phyloP scores from a whole-genome alignment of 2,113 vertebrate species.

The Rhadina sibilatrix region DNA sequence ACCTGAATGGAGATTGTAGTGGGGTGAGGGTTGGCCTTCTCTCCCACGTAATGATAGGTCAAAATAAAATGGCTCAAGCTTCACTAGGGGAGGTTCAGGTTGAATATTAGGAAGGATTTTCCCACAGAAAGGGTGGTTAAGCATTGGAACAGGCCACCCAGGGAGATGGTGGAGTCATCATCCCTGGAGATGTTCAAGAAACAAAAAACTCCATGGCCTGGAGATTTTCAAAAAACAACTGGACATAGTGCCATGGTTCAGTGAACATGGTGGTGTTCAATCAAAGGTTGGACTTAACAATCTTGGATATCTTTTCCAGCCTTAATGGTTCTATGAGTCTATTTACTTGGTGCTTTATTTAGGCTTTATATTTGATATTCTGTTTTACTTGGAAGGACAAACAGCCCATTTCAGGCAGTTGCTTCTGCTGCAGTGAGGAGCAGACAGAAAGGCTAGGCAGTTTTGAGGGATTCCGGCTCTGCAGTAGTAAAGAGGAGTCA shows the following conservation, averaged over 20 bases:
- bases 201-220: no score
- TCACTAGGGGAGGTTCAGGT: neutral
- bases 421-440: neutral
- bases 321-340: neutral
- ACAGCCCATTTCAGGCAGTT: neutral
- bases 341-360: neutral
- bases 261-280: neutral
- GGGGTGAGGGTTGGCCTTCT: neutral
- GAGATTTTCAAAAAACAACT: neutral
- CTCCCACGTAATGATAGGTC: accelerated
- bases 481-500: neutral
- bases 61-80: neutral
- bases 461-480: neutral
- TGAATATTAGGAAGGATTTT: neutral
- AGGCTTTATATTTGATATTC: neutral
- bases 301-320: neutral
- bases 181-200: neutral
- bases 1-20: neutral
- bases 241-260: neutral
- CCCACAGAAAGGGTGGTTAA: neutral
- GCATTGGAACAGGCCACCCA: neutral
- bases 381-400: neutral
- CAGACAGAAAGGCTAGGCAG: neutral
- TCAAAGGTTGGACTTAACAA: neutral
- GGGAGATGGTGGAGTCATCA: neutral